phyloP scores from a whole-genome alignment of 2,113 vertebrate genomes.

The Diphyllodes magnificus region DNA sequence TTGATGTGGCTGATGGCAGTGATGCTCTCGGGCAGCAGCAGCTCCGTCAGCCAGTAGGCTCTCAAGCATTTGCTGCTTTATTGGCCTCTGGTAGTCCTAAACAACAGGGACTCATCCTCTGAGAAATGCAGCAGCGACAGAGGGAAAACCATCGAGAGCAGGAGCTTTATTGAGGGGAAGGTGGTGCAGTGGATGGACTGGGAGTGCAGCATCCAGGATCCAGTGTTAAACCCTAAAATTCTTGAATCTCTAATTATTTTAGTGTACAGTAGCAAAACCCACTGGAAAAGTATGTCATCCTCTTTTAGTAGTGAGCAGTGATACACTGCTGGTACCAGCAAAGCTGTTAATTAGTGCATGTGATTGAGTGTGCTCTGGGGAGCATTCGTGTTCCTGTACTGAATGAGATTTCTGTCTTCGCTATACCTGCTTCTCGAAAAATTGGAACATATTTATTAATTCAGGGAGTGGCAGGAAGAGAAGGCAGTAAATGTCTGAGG shows the following conservation, averaged over 20 bases:
- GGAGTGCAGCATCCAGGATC: not conserved
- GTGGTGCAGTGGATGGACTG: not conserved
- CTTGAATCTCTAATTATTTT: not conserved
- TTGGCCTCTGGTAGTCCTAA: not conserved
- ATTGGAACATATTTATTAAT: conserved; percentile 20
- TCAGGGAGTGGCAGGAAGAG: not conserved
- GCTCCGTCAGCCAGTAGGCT: not conserved
- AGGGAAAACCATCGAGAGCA: not conserved
- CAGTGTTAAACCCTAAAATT: not conserved
- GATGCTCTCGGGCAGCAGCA: not conserved
- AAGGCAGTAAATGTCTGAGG: not conserved
- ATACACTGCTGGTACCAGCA: conserved; percentile 1
- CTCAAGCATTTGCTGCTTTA: not conserved
- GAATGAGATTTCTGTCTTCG: conserved; percentile 12
- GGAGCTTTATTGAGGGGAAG: not conserved
- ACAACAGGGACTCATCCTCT: not conserved
- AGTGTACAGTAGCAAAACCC: not conserved
- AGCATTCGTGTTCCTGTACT: not conserved
- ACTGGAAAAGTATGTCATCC: conserved; percentile 41
- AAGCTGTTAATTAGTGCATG: conserved; percentile 55
- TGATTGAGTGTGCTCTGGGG: conserved; percentile 49
- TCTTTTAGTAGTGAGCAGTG: not conserved
- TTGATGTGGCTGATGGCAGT: not conserved
- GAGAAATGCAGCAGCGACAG: not conserved
- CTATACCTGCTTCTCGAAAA: not conserved